Evolutionary conservation across 2,797 vertebrate genomes (phyloP), one percentile per base, ranked within the genome.

Genomic region (Sylvilagus floridanus): DNA sequence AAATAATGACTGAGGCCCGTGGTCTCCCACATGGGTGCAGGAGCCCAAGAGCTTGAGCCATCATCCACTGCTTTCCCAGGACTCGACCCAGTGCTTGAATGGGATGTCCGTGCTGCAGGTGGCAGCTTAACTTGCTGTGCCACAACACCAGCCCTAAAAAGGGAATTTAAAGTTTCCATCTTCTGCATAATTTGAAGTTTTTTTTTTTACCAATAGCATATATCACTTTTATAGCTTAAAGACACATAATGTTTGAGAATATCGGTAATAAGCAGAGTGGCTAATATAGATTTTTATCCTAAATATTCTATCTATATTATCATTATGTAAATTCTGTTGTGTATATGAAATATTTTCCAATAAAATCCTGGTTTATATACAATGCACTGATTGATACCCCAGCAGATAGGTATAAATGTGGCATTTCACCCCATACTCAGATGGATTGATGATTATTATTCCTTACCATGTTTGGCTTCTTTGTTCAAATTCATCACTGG

Each of bases 201-300:
- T 84, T 79, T 94, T 85, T 88, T 90, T 75, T 68, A 42, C 37
- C n/a, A 47, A 84, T 28, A 78, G 4, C 35, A 13, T 50, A 42
- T 66, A 37, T 75, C 72, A 83, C 91, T 88, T 84, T 85, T 89
- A 28, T 78, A 32, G 76, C 69, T 82, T 76, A 88, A 93, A 91
- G 83, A 7, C 24, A 83, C 8, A n/a, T 77, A 47, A 42, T 60
- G 10, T 83, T 90, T 75, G 92, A 90, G 47, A 79, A 86, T 28
- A 77, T n/a, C 72, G 35, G 10, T 90, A 83, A 62, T 90, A 79
- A 95, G 37, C 28, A 75, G 24, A 63, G 37, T 30, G 71, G 30
- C n/a, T 92, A 72, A 66, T 32, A 84, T 0, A 75, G 42, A 12
- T 78, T 90, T 75, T 88, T 76, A 62, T 90, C 75, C 60, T 96